These are phyloP conservation scores for Scaptomyza graminum DNA, from an alignment of 1,140 invertebrate species.

Conservation along the genomic window DNA sequence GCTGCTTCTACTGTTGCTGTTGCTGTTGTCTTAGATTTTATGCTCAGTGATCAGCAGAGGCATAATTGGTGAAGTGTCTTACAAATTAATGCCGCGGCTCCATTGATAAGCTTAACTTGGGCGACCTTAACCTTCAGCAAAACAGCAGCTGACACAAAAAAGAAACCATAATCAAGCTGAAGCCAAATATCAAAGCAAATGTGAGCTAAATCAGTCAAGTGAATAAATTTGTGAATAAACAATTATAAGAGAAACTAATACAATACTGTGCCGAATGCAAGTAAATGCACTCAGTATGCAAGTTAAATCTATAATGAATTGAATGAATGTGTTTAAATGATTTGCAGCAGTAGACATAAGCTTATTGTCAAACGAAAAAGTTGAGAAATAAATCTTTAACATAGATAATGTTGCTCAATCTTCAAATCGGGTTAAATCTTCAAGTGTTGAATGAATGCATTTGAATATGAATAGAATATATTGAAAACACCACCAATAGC, in stretches of 20 bases:
- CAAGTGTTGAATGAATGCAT: conserved; percentile 2
- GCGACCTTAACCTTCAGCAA: conserved; percentile 44
- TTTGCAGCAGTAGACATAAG: not conserved
- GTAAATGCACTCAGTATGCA: not conserved
- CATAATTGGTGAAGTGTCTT: conserved; percentile 36
- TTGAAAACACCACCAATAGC: too few relatives aligned
- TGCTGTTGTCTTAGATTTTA: conserved; percentile 75
- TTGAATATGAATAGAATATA: not conserved
- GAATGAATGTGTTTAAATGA: conserved; percentile 4
- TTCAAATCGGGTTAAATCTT: not conserved
- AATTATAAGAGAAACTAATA: not conserved
- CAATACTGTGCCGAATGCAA: not conserved
- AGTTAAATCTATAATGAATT: not conserved
- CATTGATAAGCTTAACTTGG: conserved; percentile 35
- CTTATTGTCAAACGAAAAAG: not conserved
- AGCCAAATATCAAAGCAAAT: conserved; percentile 8
- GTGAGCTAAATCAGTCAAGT: conserved; percentile 20
- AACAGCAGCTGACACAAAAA: conserved; percentile 11
- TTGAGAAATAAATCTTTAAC: too few relatives aligned
- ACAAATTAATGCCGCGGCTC: conserved; percentile 46
- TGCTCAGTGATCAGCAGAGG: conserved; percentile 68
- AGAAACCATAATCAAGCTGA: not conserved
- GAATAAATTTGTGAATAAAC: conserved; percentile 4
- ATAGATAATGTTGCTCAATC: too few relatives aligned
- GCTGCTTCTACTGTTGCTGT: conserved; percentile 10